Evolutionary conservation across 2,888 invertebrate genomes (phyloP), one percentile per base, ranked within the genome.

Genomic region (Megastigmus dorsalis): DNA sequence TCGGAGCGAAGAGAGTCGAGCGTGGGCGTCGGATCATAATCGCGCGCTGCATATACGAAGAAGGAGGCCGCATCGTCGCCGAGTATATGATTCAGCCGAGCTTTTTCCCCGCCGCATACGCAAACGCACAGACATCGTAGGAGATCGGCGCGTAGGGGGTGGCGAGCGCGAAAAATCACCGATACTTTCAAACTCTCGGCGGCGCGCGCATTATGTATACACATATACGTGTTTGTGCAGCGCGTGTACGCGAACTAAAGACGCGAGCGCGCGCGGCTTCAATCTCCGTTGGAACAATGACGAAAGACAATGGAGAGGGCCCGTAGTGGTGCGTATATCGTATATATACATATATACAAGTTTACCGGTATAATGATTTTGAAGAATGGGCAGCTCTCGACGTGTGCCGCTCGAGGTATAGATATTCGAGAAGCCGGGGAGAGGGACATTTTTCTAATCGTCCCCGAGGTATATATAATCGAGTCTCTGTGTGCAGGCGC

Each of bases 11-110:
- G n/a, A n/a, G n/a, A n/a, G n/a, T n/a, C n/a, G n/a, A n/a, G n/a
- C 63, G 74, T 74, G 54, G 74, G 74, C 59, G 65, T 3, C 28
- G 74, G 68, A 66, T 74, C 65, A 70, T 74, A 70, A 69, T 69
- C 69, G 48, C 63, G 28, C 36, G 57, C 23, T 23, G 59, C 54
- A n/a, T n/a, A n/a, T n/a, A n/a, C n/a, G n/a, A n/a, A n/a, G 28
- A 45, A 36, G 50, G 48, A 30, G 59, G 68, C 48, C 45, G 60
- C 48, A 0, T 18, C 38, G 41, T 1, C 38, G 66, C 33, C 41
- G 15, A 0, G 30, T 7, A n/a, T 38, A 54, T 72, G 72, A 66
- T 72, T 72, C 66, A 66, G 72, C 36, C 52, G 18, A 10, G 36
- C 54, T 23, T n/a, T n/a, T n/a, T n/a, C n/a, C n/a, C n/a, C n/a